phyloP scores from a whole-genome alignment of 2,797 vertebrate species.

The Nasua narica region DNA sequence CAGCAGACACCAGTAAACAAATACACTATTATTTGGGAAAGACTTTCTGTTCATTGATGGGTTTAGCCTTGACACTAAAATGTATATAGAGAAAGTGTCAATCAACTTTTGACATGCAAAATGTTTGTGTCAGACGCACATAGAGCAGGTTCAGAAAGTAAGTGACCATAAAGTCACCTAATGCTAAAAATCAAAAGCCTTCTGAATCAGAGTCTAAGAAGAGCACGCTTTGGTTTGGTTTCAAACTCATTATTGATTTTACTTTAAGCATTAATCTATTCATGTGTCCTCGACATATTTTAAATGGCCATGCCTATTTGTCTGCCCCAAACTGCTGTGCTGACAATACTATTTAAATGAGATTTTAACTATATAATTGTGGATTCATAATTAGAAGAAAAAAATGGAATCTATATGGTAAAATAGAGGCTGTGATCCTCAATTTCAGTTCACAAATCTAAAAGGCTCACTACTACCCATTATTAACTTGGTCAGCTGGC shows the following conservation, averaged over 20 bases:
- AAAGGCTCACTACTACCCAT: neutral
- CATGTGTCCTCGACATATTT: neutral
- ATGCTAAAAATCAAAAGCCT: conserved; percentile 41
- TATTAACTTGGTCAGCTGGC: neutral
- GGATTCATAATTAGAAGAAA: neutral
- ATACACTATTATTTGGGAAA: neutral
- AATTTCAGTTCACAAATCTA: conserved; percentile 21
- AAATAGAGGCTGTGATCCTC: neutral
- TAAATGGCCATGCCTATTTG: neutral
- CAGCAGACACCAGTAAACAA: conserved; percentile 16
- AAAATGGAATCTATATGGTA: neutral
- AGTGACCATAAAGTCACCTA: conserved; percentile 34
- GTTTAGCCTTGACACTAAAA: conserved; percentile 56
- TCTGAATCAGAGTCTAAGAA: conserved; percentile 12
- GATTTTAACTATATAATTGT: neutral
- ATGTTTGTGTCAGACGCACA: conserved; percentile 39
- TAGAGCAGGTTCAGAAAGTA: conserved; percentile 39
- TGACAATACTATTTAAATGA: neutral
- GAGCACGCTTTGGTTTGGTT: neutral
- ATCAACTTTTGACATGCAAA: conserved; percentile 50
- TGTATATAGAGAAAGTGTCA: conserved; percentile 42
- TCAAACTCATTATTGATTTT: conserved; percentile 13
- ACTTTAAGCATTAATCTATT: neutral
- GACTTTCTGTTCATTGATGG: conserved; percentile 30
- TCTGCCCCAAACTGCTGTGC: neutral